Evolutionary conservation across 2,797 vertebrate genomes (phyloP), one percentile per base, ranked within the genome.

Genomic region (Simalia tracyae): DNA sequence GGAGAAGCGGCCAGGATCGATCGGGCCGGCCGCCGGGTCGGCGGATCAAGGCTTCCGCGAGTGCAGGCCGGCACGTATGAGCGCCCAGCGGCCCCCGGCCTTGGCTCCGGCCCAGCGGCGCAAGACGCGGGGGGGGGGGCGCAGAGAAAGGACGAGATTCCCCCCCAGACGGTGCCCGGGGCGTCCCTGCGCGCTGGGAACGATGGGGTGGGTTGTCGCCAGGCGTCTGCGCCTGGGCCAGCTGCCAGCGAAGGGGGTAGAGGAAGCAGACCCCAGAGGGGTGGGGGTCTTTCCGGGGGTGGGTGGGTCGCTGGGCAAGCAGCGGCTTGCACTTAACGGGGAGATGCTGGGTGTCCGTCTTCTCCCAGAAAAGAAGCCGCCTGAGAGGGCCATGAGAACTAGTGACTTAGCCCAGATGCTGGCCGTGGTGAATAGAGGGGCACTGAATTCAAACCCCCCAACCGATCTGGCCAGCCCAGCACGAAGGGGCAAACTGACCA

Each of bases 31-130:
- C 0, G 76, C 42, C 92, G 10, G 63, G 57, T 42, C 88, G 87
- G 84, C 89, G 19, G 88, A 92, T 92, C 92, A 92, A 92, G 90
- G 87, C 81, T 89, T 76, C 56, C 28, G 19, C 46, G n/a, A 11
- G 56, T 93, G 92, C 56, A 15, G 87, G 22, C 42, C 81, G 1
- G 90, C 92, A 93, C 92, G 92, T 93, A 91, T 86, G 63, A 92
- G 89, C 11, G 1, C 63, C 64, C 9, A 22, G 85, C 59, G 86
- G 84, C 56, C 64, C 60, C 36, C 17, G 17, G 26, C 89, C 31
- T 61, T 91, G 92, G 92, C 92, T 26, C 2, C 1, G 17, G 28
- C 42, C 86, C 87, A 89, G 87, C 14, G 0, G 17, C 36, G 56
- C 88, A 10, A 26, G 64, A 11, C 10, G 1, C n/a, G 10, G 26